phyloP scores from a whole-genome alignment of 2,113 vertebrate species.

The Mesoclemmys tuberculata region DNA sequence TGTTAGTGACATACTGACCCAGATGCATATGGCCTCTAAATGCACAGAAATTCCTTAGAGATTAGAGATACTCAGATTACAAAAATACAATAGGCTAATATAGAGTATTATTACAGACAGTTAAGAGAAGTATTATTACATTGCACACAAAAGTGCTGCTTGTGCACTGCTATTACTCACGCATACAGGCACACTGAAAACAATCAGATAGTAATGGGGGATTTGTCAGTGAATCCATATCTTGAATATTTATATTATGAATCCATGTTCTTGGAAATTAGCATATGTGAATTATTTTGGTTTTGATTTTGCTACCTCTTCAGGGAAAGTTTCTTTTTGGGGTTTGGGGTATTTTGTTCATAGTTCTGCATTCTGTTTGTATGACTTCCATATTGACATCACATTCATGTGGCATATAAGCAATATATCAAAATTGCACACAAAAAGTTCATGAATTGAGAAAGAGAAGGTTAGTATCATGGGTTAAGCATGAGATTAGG shows the following conservation, averaged over 20 bases:
- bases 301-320: background rate
- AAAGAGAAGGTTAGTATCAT: background rate
- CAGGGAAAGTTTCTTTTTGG: background rate
- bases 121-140: fast-evolving
- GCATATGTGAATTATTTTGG: fast-evolving
- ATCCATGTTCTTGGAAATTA: background rate
- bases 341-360: background rate
- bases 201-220: background rate
- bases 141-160: fast-evolving
- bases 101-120: fast-evolving
- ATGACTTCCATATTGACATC: background rate
- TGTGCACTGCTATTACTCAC: background rate
- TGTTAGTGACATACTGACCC: background rate
- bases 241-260: background rate
- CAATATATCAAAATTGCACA: background rate
- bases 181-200: background rate
- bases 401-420: background rate
- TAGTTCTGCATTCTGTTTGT: background rate
- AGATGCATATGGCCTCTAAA: fast-evolving
- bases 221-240: fast-evolving
- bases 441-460: fast-evolving
- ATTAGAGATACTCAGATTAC: fast-evolving
- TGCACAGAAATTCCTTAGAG: fast-evolving
- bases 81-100: fast-evolving
- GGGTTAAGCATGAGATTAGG: background rate